Percentiles rank a stretch among this genome's conserved stretches.
These are phyloP conservation scores for Podocnemis expansa DNA, from an alignment of 2,113 vertebrate species.

Conservation along the genomic window DNA sequence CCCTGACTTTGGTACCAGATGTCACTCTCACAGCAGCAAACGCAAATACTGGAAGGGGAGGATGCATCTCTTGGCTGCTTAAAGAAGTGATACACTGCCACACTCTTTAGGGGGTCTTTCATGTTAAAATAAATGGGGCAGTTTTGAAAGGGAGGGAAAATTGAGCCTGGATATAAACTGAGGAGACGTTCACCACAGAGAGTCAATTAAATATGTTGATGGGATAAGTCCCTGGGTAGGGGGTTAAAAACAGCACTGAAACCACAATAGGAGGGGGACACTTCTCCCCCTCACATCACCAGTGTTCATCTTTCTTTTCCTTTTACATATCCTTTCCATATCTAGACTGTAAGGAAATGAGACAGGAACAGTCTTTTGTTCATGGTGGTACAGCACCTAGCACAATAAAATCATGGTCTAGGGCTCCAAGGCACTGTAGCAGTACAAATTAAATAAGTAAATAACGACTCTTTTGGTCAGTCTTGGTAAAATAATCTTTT, in stretches of 20 bases:
- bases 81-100: not conserved
- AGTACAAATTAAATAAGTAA: not conserved
- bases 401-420: not conserved
- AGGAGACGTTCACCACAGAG: not conserved
- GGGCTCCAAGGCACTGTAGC: not conserved
- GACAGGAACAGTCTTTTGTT: not conserved
- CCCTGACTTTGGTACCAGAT: not conserved
- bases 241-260: not conserved
- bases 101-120: not conserved
- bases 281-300: too few relatives aligned
- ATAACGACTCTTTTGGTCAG: not conserved
- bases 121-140: not conserved
- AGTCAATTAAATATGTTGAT: not conserved
- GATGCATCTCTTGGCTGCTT: accelerated
- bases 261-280: not conserved
- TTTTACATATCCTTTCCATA: not conserved
- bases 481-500: not conserved
- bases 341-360: not conserved
- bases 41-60: not conserved
- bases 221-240: not conserved
- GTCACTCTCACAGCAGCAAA: not conserved
- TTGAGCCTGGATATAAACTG: not conserved
- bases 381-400: not conserved
- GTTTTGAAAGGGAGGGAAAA: not conserved
- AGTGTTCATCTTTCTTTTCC: not conserved